Evolutionary conservation across 2,113 vertebrate genomes (phyloP), one percentile per base, ranked within the genome.

Genomic region (Benitochromis conjunctus): DNA sequence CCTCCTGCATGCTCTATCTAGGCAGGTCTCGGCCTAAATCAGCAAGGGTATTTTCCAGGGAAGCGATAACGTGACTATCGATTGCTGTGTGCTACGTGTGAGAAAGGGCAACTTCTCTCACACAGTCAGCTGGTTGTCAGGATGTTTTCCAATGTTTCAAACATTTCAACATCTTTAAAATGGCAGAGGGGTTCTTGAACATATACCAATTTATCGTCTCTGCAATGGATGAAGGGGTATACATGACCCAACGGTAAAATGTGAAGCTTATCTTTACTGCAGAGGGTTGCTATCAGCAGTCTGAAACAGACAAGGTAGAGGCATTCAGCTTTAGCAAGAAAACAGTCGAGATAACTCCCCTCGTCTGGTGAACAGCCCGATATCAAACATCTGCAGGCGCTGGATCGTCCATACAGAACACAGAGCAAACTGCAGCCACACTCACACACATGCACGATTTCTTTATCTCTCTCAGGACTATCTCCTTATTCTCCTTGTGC

Each of bases 321-420:
- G 26, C 48, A 13, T 86, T 86, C n/a, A 71, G 60, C 56, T 76
- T 46, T 1, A 69, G 53, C 16, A 19, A 16, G 56, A 88, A 62
- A 54, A 24, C 18, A 76, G 16, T 31, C 0, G 8, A 51, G 54
- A 86, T 85, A 86, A 36, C 56, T 64, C 13, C 14, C 3, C 38
- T 76, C 4, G 21, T 82, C 53, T 29, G 34, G 29, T 55, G 38
- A 83, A 80, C 60, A 80, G 19, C 19, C 58, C 13, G 58, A 81
- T 91, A 93, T 86, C 60, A 89, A 89, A 89, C 79, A 43, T 56
- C 79, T 85, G 86, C 85, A 82, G 81, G 46, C 86, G 46, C 89
- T 41, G 9, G 18, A 81, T 60, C 64, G 51, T 74, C 51, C 3
- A 41, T 26, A 58, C 2, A 58, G 46, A 64, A 62, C 24, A 56